Evolutionary conservation across 2,113 vertebrate genomes (phyloP).

Genomic region (Okapia johnstoni): DNA sequence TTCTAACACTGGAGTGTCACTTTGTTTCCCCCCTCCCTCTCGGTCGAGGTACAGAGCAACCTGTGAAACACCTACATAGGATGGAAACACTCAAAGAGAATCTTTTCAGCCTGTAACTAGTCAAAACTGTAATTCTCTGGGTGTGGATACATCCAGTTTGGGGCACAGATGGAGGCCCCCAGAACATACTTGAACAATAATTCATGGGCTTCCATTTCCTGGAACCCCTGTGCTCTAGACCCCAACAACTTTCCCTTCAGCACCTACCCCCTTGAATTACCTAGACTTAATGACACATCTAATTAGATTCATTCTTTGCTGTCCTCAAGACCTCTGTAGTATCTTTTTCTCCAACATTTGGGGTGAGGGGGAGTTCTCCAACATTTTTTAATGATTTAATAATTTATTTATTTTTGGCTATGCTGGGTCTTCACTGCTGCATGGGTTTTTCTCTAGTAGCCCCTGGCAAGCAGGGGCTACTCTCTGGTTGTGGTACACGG

Average conservation of each 20-base stretch:
- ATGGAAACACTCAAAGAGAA: not conserved
- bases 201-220: not conserved
- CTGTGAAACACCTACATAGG: not conserved
- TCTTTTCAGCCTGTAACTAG: not conserved
- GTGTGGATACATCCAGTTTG: not conserved
- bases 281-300: not conserved
- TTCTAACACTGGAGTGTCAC: not conserved
- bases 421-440: not conserved
- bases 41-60: not conserved
- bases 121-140: not conserved
- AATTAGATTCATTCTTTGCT: not conserved
- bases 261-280: not conserved
- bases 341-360: not conserved
- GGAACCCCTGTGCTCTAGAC: fast-evolving
- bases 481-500: not conserved
- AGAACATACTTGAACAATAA: not conserved
- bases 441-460: not conserved
- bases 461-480: not conserved
- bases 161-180: too few species aligned
- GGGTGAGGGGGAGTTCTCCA: not conserved
- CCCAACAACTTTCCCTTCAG: not conserved
- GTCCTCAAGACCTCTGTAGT: not conserved
- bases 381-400: not conserved
- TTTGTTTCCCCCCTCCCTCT: not conserved
- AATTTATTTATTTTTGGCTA: not conserved